Evolutionary conservation across 2,113 vertebrate species (phyloP).

Genomic region (Delphinapterus leucas): DNA sequence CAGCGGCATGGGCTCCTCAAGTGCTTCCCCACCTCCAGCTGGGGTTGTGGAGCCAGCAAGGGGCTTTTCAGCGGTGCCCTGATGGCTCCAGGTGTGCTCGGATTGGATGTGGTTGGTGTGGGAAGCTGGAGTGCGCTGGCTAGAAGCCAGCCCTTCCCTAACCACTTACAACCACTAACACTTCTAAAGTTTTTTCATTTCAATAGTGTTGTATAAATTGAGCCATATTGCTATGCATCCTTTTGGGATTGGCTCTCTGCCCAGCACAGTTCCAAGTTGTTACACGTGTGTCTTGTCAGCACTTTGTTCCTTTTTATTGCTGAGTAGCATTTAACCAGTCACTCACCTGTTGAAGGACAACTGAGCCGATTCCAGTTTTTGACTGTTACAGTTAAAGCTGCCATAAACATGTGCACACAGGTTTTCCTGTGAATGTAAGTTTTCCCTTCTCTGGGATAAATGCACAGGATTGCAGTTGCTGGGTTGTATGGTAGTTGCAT

Average conservation of each 20-base stretch:
- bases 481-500: background rate
- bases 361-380: background rate
- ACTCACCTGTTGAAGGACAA: background rate
- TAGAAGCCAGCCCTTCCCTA: background rate
- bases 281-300: no score
- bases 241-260: background rate
- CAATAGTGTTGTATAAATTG: background rate
- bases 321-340: background rate
- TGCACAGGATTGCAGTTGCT: background rate
- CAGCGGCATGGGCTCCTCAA: no score
- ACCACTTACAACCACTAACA: background rate
- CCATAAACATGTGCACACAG: background rate
- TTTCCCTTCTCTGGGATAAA: background rate
- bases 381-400: background rate
- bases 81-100: no score
- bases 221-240: background rate
- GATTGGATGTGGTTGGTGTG: no score
- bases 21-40: no score
- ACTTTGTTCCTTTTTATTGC: background rate
- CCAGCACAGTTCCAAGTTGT: no score
- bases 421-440: background rate
- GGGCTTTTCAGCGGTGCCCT: no score
- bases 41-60: no score
- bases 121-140: no score
- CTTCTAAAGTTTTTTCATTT: background rate